Base-by-base conservation (phyloP, 1,140 invertebrate genomes). In the Eriocheir sinensis region DNA sequence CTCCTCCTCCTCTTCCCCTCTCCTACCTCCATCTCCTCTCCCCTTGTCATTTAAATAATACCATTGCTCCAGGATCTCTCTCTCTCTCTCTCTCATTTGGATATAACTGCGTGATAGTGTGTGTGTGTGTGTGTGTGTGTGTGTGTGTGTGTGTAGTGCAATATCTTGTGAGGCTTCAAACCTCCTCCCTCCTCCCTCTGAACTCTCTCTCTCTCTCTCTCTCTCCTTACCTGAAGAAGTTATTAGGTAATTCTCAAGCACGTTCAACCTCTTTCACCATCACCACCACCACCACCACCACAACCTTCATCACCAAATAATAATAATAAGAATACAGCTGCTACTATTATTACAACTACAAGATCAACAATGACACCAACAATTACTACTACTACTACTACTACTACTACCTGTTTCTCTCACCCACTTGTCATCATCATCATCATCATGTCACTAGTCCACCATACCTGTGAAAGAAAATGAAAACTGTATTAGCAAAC, bases 91-190 rank as follows among this genome's bases (percentile, higher is more conserved):
- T 72, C 60, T 72, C 60, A 15, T n/a, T 15, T 86, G 83, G 32
- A 32, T 90, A 30, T 60, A 27, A 32, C 40, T 90, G 89, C 48
- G 41, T 90, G 89, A 48, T 38, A 48, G 89, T 48, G 41, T 48
- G 89, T 48, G 89, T 90, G 89, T 90, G 89, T 90, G 40, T 90
- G 89, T 90, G 89, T 90, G 38, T 90, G 89, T 44, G 89, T 53
- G 89, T 48, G 89, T 90, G 89, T 44, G 89, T 89, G 86, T 89
- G 86, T 89, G 86, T 89, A 32, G 8, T 8, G 8, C 8, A 34
- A 44, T 90, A 30, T 90, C 34, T 90, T 38, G 36, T 38, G 17
- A 44, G 36, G 89, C 41, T 90, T 48, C 89, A 40, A 15, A 27
- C 89, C 32, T 90, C 40, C 48, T 27, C n/a, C 48, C 48, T 41